Evolutionary conservation across 2,888 invertebrate species (phyloP).

Genomic region (Mycogona germanica): DNA sequence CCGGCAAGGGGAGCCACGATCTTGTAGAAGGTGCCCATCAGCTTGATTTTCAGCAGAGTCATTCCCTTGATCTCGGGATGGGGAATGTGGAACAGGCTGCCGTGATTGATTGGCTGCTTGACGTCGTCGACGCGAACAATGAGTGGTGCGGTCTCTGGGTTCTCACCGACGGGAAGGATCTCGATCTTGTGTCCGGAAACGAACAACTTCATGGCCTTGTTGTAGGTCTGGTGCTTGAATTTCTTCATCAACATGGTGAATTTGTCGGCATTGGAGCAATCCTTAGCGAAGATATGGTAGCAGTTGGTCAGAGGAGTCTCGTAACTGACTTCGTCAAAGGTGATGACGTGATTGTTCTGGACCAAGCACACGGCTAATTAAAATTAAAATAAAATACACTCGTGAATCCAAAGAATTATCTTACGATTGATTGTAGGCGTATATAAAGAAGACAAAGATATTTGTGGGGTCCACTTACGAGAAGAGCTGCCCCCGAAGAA

Average conservation of each 20-base stretch:
- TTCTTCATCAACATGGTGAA: slow-evolving; percentile 24
- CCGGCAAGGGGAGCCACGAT: slow-evolving; percentile 13
- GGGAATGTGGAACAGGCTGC: not conserved
- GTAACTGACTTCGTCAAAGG: slow-evolving; percentile 22
- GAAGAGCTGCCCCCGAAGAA: not conserved
- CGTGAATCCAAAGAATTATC: not conserved
- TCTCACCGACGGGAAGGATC: slow-evolving; percentile 21
- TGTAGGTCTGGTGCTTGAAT: slow-evolving; percentile 13
- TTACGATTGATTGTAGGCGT: not conserved
- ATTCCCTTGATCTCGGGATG: not conserved
- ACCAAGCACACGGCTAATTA: slow-evolving; percentile 18
- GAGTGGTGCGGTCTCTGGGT: slow-evolving; percentile 2
- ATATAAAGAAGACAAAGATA: not conserved
- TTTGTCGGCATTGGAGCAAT: slow-evolving; percentile 23
- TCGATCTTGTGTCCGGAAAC: slow-evolving; percentile 24
- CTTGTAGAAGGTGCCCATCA: slow-evolving; percentile 7
- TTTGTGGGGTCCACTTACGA: too few species aligned
- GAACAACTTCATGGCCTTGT: slow-evolving; percentile 23
- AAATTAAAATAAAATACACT: not conserved
- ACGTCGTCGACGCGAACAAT: slow-evolving; percentile 12
- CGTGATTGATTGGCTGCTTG: not conserved
- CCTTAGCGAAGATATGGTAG: slow-evolving; percentile 25
- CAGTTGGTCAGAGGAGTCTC: slow-evolving; percentile 20
- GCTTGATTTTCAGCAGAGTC: slow-evolving; percentile 1
- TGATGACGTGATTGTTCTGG: slow-evolving; percentile 18